Evolutionary conservation across 2,888 invertebrate genomes (phyloP).

Genomic region (Ptycholaimellus sp.): DNA sequence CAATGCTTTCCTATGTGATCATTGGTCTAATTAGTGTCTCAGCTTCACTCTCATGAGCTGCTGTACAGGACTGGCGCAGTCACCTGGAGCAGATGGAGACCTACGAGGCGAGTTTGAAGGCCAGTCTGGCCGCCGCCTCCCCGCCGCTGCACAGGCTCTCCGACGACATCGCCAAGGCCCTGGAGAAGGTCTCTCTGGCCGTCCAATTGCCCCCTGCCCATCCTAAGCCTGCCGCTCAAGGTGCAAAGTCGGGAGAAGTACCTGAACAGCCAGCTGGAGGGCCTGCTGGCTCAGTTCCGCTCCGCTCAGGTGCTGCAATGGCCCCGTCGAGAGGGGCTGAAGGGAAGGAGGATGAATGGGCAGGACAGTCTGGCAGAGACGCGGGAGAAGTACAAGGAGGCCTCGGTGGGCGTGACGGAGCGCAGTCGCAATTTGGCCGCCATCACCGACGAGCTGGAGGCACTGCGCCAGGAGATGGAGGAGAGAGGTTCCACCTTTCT

Average conservation of each 20-base stretch:
- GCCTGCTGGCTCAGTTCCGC: constrained; percentile 51
- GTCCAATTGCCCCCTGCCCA: too few relatives aligned
- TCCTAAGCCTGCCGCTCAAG: too few relatives aligned
- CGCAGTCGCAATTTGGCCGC: constrained; percentile 35
- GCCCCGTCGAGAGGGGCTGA: too few relatives aligned
- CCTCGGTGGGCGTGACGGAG: constrained; percentile 60
- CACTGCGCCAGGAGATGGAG: constrained; percentile 78
- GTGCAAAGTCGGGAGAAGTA: constrained; percentile 72
- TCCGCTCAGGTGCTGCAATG: too few relatives aligned
- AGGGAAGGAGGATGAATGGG: too few relatives aligned
- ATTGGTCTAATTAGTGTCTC: not conserved
- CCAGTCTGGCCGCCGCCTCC: constrained; percentile 41
- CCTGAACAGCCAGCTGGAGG: constrained; percentile 64
- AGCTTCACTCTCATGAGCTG: too few relatives aligned
- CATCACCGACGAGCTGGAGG: constrained; percentile 58
- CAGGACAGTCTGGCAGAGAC: constrained; percentile 29
- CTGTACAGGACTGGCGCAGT: constrained; percentile 61
- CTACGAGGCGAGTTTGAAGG: constrained; percentile 42
- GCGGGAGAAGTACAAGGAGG: constrained; percentile 35
- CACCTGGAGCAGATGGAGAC: constrained; percentile 74
- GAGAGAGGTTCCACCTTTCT: too few relatives aligned
- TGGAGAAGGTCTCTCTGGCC: constrained; percentile 77
- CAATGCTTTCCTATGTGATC: not conserved
- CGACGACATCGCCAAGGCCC: constrained; percentile 48
- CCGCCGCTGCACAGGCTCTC: constrained; percentile 55